Evolutionary conservation across 2,888 invertebrate genomes (phyloP).

Genomic region (Coecobrya sp.): DNA sequence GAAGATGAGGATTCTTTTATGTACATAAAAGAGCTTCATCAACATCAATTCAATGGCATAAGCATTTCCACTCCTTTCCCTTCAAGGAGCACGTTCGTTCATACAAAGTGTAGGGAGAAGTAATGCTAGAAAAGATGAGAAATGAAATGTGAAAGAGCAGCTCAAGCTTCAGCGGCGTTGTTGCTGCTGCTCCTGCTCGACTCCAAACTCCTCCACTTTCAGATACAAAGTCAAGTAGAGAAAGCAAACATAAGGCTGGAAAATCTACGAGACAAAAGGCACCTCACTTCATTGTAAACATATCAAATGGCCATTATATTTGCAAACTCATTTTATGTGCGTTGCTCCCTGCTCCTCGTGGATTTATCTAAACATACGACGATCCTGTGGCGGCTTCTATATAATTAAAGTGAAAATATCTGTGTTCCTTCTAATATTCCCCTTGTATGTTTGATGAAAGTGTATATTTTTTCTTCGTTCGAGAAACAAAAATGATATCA

Average conservation of each 20-base stretch:
- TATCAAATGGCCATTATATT: constrained; percentile 72
- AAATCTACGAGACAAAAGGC: constrained; percentile 72
- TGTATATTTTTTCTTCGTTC: constrained; percentile 5
- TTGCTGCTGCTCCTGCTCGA: background rate
- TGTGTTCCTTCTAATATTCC: constrained; percentile 30
- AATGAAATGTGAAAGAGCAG: constrained; percentile 17
- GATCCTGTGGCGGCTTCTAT: constrained; percentile 3
- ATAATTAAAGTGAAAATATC: constrained; percentile 49
- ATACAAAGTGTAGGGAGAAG: background rate
- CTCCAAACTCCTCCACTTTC: background rate
- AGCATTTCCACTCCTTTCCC: constrained; percentile 4
- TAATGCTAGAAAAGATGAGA: background rate
- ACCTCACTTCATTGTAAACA: constrained; percentile 66
- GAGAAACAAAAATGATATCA: background rate
- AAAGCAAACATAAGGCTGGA: constrained; percentile 22
- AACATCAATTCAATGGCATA: constrained; percentile 39
- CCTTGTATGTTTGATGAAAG: constrained; percentile 20
- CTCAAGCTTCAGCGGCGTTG: background rate
- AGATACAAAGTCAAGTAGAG: background rate
- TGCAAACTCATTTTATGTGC: constrained; percentile 50
- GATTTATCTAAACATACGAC: constrained; percentile 35
- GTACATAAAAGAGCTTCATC: constrained; percentile 45
- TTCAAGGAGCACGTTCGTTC: background rate
- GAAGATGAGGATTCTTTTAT: constrained; percentile 41
- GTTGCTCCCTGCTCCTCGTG: constrained; percentile 2